phyloP scores from a whole-genome alignment of 2,113 vertebrate genomes.

The Platichthys flesus region DNA sequence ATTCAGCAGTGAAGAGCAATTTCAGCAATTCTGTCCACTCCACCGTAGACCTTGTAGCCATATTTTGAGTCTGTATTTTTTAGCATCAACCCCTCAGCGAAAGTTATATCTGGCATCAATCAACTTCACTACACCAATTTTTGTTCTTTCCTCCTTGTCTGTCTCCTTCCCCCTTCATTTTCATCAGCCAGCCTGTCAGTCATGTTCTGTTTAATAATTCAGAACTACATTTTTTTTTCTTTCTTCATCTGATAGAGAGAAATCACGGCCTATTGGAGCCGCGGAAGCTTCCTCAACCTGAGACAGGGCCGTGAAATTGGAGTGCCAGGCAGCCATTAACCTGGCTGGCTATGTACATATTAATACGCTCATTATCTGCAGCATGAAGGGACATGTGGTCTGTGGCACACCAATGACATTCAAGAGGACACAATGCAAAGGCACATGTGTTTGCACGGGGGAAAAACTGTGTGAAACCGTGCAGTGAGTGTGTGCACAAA shows the following conservation, averaged over 20 bases:
- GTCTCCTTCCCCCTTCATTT: slow-evolving; percentile 61
- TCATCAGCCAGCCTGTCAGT: slow-evolving; percentile 73
- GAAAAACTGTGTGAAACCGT: neutral
- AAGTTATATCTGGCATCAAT: slow-evolving; percentile 61
- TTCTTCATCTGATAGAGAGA: slow-evolving; percentile 63
- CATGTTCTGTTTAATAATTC: slow-evolving; percentile 76
- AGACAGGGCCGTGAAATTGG: slow-evolving; percentile 69
- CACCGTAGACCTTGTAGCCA: slow-evolving; percentile 33
- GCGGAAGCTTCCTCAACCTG: slow-evolving; percentile 27
- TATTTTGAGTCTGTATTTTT: slow-evolving; percentile 61
- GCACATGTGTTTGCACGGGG: neutral
- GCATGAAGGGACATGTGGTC: slow-evolving; percentile 34
- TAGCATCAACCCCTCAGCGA: slow-evolving; percentile 45
- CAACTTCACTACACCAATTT: slow-evolving; percentile 51
- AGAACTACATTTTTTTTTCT: slow-evolving; percentile 60
- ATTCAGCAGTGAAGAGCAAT: slow-evolving; percentile 45
- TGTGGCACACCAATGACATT: slow-evolving; percentile 54
- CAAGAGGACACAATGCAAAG: slow-evolving; percentile 53
- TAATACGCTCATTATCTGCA: slow-evolving; percentile 72
- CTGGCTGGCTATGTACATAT: slow-evolving; percentile 71
- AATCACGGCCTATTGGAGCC: slow-evolving; percentile 34
- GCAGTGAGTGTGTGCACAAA: neutral
- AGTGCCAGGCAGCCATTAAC: slow-evolving; percentile 62
- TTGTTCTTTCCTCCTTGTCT: slow-evolving; percentile 50
- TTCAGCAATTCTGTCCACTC: slow-evolving; percentile 56